Evolutionary conservation across 2,113 vertebrate genomes (phyloP), one percentile per base, ranked within the genome.

Genomic region (Anthoscopus minutus): DNA sequence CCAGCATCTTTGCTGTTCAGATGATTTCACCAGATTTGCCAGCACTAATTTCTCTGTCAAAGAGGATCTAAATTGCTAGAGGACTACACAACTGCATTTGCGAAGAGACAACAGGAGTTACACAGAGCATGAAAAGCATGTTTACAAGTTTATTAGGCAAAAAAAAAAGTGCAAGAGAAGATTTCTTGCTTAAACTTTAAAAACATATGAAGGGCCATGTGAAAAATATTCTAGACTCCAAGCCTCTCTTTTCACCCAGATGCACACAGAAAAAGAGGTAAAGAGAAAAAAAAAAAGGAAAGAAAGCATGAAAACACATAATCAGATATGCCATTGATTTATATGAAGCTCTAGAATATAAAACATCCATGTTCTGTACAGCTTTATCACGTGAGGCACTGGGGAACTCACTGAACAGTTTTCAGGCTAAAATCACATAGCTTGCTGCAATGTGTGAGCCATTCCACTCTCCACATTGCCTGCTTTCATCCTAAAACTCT

Each of bases 101-200:
- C 0, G 0, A 93, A 89, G 93, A 94, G 73, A 94, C 65, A 93
- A 93, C 53, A 92, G 76, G 76, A 95, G 86, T 94, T 97, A 86
- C 61, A 74, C 20, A 61, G 73, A 92, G 72, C 81, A 85, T 79
- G 84, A 91, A 93, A 94, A 79, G 82, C 77, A 86, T 8, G 53
- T 90, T 93, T 58, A 71, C 61, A 92, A 90, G 82, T 97, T 96
- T 96, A 96, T 96, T 96, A 92, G 93, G 88, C 51, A 6, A 79
- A 70, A 84, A 92, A 50, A n/a, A 65, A 42, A 81, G 13, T 33
- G 56, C 57, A 84, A 66, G 65, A 82, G n/a, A 77, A 84, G 38
- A 69, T 37, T 31, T 88, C 86, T 93, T 89, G 86, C 69, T 86
- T 86, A 14, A 89, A 80, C 48, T 86, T 51, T 53, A 71, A 91